phyloP scores from a whole-genome alignment of 2,888 invertebrate genomes.

The Diaperis boleti region DNA sequence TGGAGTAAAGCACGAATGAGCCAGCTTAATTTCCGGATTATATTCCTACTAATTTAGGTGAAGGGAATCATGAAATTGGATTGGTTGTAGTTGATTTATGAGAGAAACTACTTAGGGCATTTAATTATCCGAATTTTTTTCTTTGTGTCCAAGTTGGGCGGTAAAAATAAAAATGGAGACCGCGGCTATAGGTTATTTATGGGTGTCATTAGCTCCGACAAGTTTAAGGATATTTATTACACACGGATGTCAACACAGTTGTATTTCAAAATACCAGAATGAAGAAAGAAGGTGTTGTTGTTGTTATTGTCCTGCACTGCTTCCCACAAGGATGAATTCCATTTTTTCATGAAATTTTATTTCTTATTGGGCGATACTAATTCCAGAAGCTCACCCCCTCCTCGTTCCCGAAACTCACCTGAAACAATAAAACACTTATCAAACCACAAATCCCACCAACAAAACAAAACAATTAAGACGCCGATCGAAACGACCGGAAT shows the following conservation, averaged over 20 bases:
- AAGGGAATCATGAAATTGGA: conserved; percentile 30
- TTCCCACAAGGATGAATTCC: too few relatives aligned
- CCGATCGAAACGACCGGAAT: conserved; percentile 9
- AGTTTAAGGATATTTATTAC: conserved; percentile 6
- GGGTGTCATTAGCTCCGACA: conserved; percentile 2
- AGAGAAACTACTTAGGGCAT: not conserved
- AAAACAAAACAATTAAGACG: not conserved
- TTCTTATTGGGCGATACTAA: too few relatives aligned
- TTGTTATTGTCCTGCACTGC: too few relatives aligned
- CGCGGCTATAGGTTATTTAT: not conserved
- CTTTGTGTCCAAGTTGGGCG: not conserved
- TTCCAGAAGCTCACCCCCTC: too few relatives aligned
- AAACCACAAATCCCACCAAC: too few relatives aligned
- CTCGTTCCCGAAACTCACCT: too few relatives aligned
- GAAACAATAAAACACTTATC: too few relatives aligned
- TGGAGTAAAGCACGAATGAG: conserved; percentile 22
- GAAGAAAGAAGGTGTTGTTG: too few relatives aligned
- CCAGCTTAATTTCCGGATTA: conserved; percentile 31
- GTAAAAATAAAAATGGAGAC: not conserved
- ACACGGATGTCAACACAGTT: not conserved
- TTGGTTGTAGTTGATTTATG: conserved; percentile 13
- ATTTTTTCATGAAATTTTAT: too few relatives aligned
- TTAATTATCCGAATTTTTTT: not conserved
- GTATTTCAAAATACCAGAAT: not conserved
- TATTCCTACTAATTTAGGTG: conserved; percentile 29